Conservation (phyloP, 1,140 invertebrate genomes). For the Cardiocondyla obscurior region DNA sequence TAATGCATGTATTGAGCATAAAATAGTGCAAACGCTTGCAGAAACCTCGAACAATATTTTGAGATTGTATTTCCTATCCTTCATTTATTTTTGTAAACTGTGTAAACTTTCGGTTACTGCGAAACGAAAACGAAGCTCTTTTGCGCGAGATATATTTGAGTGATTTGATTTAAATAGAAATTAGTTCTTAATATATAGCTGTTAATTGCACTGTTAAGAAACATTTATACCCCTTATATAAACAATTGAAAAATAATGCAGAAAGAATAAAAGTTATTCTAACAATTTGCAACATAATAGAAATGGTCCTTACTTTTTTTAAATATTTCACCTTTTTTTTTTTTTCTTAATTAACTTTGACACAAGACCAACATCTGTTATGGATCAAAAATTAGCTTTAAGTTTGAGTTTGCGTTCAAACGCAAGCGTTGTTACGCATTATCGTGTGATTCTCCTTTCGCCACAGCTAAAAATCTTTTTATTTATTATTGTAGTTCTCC, state of each 20-base stretch:
- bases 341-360: neutral
- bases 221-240: conserved; percentile 55
- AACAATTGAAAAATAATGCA: conserved; percentile 44
- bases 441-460: neutral
- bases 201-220: conserved; percentile 55
- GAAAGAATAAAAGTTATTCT: conserved; percentile 57
- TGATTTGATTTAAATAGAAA: conserved; percentile 46
- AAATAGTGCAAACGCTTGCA: neutral
- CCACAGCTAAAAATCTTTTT: neutral
- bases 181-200: conserved; percentile 44
- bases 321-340: conserved; percentile 15
- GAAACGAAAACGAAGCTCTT: neutral
- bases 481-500: conserved; percentile 60
- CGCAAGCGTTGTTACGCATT: neutral
- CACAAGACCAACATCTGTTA: neutral
- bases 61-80: neutral
- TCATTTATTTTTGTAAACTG: conserved; percentile 24
- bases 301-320: conserved; percentile 1
- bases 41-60: conserved; percentile 11
- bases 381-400: neutral
- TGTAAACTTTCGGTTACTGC: neutral
- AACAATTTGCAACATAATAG: conserved; percentile 50
- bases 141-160: conserved; percentile 16
- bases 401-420: neutral
- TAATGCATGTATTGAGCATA: conserved; percentile 65